Evolutionary conservation across 2,888 invertebrate species (phyloP), one percentile per base, ranked within the genome.

Genomic region (Pseudoips prasinana): DNA sequence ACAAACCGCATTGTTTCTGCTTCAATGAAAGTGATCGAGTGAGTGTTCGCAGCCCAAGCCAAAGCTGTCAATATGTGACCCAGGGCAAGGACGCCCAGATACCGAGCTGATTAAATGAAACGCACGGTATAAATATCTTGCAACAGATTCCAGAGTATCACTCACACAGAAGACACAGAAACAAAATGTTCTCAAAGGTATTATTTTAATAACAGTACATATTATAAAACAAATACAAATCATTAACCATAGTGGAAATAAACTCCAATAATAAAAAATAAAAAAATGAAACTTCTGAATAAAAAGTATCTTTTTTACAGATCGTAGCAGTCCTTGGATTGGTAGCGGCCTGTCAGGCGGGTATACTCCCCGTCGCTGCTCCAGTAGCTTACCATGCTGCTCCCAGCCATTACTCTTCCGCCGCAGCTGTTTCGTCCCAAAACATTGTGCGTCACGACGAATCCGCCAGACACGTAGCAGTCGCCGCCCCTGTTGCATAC

Each of bases 171-270:
- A 57, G 44, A 49, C 46, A 55, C 36, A 63, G 56, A 8, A 10
- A 38, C 56, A 78, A 67, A 47, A 81, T 80, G 81, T 72, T 73
- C 58, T 62, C 67, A 26, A 78, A 80, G 72, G 80, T 79, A 59
- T 8, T 11, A 23, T 24, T 9, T 26, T 18, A 8, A n/a, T n/a
- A n/a, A n/a, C n/a, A n/a, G n/a, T n/a, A n/a, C n/a, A n/a, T n/a
- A n/a, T n/a, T n/a, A n/a, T n/a, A n/a, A n/a, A n/a, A n/a, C n/a
- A n/a, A n/a, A n/a, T n/a, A n/a, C n/a, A n/a, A n/a, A n/a, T n/a
- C n/a, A n/a, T n/a, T n/a, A n/a, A n/a, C n/a, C n/a, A n/a, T n/a
- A n/a, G n/a, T n/a, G n/a, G n/a, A n/a, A n/a, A n/a, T n/a, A n/a
- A n/a, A n/a, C n/a, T n/a, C n/a, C n/a, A n/a, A n/a, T n/a, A n/a